phyloP scores from a whole-genome alignment of 2,888 invertebrate species.

The Zygaena filipendulae region DNA sequence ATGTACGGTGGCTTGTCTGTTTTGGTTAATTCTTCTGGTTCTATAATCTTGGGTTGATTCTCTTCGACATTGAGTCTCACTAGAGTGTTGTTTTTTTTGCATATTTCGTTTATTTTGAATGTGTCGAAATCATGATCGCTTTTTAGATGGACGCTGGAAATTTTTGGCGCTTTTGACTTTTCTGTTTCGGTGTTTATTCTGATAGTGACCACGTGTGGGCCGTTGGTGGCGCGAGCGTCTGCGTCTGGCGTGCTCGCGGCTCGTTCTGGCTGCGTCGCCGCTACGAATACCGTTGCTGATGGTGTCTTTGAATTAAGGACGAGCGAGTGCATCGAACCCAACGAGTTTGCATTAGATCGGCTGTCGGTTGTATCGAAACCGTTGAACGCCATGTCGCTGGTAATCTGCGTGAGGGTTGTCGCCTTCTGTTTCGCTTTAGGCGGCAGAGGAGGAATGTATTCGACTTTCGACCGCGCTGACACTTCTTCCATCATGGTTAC shows the following conservation, averaged over 20 bases:
- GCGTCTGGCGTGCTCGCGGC: constrained; percentile 50
- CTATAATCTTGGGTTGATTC: constrained; percentile 53
- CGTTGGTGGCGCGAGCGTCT: constrained; percentile 46
- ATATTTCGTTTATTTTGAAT: constrained; percentile 43
- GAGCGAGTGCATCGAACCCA: constrained; percentile 67
- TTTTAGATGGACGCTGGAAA: constrained; percentile 59
- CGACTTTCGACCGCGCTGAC: constrained; percentile 48
- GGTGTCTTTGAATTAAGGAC: constrained; percentile 65
- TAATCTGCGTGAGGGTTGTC: constrained; percentile 58
- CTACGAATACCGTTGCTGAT: constrained; percentile 66
- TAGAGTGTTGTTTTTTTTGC: constrained; percentile 62
- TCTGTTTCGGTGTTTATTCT: constrained; percentile 73
- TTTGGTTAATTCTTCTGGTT: constrained; percentile 55
- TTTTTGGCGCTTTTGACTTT: constrained; percentile 57
- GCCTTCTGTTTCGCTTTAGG: constrained; percentile 63
- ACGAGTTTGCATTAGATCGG: constrained; percentile 38
- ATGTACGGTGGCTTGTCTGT: constrained; percentile 65
- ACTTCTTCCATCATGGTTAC: constrained; percentile 62
- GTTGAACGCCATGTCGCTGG: constrained; percentile 37
- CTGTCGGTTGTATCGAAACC: constrained; percentile 37
- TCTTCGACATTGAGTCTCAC: constrained; percentile 71
- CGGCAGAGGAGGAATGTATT: constrained; percentile 67
- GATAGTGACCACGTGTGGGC: constrained; percentile 76
- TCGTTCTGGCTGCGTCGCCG: constrained; percentile 61
- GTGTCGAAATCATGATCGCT: constrained; percentile 54